phyloP scores from a whole-genome alignment of 2,113 vertebrate species.

The Callocephalon fimbriatum region DNA sequence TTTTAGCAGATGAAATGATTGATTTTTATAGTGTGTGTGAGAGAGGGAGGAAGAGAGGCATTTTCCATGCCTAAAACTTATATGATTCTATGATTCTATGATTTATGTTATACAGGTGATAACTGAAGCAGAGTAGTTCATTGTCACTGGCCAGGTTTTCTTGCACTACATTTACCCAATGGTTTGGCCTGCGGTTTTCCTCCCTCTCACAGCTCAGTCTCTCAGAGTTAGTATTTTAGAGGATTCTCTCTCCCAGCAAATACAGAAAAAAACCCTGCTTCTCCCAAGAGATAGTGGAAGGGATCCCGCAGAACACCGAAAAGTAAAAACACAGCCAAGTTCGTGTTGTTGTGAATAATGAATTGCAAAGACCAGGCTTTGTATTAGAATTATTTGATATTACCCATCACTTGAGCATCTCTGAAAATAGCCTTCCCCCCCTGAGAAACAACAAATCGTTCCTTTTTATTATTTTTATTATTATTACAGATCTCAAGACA shows the following conservation, averaged over 20 bases:
- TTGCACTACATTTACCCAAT: background rate
- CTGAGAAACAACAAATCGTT: background rate
- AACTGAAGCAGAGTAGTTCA: background rate
- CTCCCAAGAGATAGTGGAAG: background rate
- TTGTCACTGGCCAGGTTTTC: background rate
- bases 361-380: background rate
- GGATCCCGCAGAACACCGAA: background rate
- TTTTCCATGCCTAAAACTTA: background rate
- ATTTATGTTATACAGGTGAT: background rate
- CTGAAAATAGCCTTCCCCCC: background rate
- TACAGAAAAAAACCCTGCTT: background rate
- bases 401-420: background rate
- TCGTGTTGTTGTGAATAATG: background rate
- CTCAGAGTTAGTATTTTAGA: background rate
- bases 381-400: background rate
- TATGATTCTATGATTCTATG: background rate
- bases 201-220: background rate
- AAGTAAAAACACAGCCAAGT: background rate
- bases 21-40: background rate
- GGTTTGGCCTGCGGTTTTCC: background rate
- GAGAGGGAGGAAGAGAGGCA: background rate
- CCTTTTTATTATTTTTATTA: constrained; percentile 7
- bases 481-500: background rate
- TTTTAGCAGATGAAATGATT: background rate
- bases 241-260: background rate